Evolutionary conservation across 1,140 invertebrate genomes (phyloP).

Genomic region (Neodiprion lecontei): DNA sequence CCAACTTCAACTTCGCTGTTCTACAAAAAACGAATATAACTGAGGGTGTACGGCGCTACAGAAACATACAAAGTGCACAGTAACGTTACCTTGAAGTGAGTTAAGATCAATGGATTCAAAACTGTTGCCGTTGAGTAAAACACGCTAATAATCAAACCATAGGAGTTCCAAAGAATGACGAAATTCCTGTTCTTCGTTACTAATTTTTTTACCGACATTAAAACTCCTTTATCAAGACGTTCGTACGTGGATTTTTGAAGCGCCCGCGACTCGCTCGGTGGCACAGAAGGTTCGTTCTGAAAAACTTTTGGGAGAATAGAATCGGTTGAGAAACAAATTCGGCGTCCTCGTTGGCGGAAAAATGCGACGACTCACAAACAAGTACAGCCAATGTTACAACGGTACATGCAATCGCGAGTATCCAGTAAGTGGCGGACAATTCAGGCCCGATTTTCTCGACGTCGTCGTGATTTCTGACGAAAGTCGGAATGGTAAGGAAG

Average conservation of each 20-base stretch:
- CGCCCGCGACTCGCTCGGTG: conserved; percentile 58
- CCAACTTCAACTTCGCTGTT: conserved; percentile 63
- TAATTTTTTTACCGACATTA: conserved; percentile 47
- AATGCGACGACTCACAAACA: no score
- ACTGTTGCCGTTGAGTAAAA: conserved; percentile 75
- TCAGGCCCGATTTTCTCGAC: conserved; percentile 47
- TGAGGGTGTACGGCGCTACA: background rate
- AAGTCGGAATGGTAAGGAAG: conserved; percentile 49
- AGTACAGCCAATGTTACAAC: no score
- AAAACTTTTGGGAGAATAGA: conserved; percentile 58
- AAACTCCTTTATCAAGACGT: conserved; percentile 25
- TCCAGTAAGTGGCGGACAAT: conserved; percentile 51
- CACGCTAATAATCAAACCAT: conserved; percentile 73
- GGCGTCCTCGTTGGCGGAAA: no score
- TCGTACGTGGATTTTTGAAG: conserved; percentile 28
- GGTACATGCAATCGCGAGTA: conserved; percentile 43
- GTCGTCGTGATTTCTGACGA: conserved; percentile 52
- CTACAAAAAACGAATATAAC: conserved; percentile 36
- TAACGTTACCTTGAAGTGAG: conserved; percentile 65
- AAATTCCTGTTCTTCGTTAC: conserved; percentile 63
- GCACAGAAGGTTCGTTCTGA: conserved; percentile 61
- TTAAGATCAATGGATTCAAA: conserved; percentile 66
- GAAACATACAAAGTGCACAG: background rate
- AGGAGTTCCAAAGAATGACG: conserved; percentile 65
- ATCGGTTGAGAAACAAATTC: no score